Conservation (phyloP, 2,888 invertebrate species). For the Heliothis peltigera region DNA sequence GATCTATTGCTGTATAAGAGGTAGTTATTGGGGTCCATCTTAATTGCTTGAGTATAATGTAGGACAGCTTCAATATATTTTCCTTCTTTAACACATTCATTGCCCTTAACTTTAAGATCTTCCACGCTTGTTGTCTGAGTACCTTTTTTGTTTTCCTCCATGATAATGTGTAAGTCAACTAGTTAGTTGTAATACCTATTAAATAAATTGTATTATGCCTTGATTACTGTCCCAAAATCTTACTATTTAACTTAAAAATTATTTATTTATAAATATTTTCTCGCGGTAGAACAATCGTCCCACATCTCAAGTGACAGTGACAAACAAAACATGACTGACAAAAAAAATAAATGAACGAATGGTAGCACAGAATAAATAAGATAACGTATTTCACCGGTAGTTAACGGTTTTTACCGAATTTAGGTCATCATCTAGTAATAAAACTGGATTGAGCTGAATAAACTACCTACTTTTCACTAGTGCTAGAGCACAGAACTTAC, state of each 20-base stretch:
- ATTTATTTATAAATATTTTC: slow-evolving; percentile 19
- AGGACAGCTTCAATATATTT: slow-evolving; percentile 94
- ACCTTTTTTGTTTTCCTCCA: slow-evolving; percentile 81
- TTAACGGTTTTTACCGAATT: no score
- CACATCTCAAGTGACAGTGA: slow-evolving; percentile 23
- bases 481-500: no score
- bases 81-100: slow-evolving; percentile 93
- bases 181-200: neutral
- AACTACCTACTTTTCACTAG: no score
- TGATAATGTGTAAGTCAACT: slow-evolving; percentile 36
- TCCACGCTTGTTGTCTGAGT: slow-evolving; percentile 80
- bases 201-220: slow-evolving; percentile 4
- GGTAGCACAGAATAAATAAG: neutral
- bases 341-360: neutral
- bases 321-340: neutral
- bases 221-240: neutral
- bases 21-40: slow-evolving; percentile 92
- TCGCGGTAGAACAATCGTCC: slow-evolving; percentile 5
- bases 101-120: slow-evolving; percentile 93
- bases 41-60: slow-evolving; percentile 94
- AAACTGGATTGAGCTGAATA: no score
- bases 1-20: slow-evolving; percentile 95
- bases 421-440: no score
- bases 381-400: no score
- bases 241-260: slow-evolving; percentile 1